Percentiles rank a stretch among this genome's conserved stretches.
Conservation (phyloP, 1,140 invertebrate species). For the Melanaphis sacchari region DNA sequence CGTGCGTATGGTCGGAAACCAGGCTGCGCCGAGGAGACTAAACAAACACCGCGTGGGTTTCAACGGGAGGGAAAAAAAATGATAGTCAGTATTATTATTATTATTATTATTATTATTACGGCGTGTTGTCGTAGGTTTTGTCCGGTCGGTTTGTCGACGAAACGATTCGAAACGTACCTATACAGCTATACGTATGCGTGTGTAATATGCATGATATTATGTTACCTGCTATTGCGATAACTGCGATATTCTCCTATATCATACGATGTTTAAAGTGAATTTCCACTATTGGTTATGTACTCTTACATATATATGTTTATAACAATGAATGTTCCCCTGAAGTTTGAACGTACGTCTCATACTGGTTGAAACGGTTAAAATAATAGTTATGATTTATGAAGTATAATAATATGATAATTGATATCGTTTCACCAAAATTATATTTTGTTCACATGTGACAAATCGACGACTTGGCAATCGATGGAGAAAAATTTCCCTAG, state of each 20-base stretch:
- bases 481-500: not conserved
- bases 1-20: not conserved
- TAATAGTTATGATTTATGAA: too few species aligned
- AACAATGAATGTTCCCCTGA: not conserved
- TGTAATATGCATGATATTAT: too few species aligned
- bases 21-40: not conserved
- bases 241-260: not conserved
- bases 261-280: too few species aligned
- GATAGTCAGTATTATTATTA: not conserved
- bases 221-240: not conserved
- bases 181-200: not conserved
- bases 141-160: not conserved
- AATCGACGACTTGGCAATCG: not conserved
- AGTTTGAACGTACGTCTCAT: not conserved
- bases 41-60: conserved; percentile 27
- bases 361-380: not conserved
- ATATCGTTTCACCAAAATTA: not conserved
- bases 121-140: not conserved
- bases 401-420: not conserved
- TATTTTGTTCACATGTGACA: not conserved
- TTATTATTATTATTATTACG: not conserved
- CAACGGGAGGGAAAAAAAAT: not conserved
- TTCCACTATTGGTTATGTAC: not conserved
- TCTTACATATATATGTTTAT: too few species aligned
- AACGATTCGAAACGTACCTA: not conserved